Evolutionary conservation across 1,140 invertebrate species (phyloP), one percentile per base, ranked within the genome.

Genomic region (Diachasma alloeum): DNA sequence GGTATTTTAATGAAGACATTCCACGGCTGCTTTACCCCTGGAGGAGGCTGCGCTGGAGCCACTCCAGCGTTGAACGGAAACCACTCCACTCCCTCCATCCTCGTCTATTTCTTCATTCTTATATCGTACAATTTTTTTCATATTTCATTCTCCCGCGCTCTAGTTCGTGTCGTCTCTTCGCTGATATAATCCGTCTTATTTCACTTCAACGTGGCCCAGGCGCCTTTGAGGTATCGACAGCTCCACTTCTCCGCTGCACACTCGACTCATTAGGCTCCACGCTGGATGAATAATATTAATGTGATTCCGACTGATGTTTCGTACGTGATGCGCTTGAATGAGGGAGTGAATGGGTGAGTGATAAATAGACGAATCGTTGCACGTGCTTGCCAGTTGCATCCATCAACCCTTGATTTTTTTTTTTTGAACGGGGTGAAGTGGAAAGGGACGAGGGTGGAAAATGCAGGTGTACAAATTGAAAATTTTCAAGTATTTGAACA

Each of bases 1-100:
- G 81, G 83, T 83, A 86, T 85, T 86, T 85, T 86, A 85, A 84
- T 85, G 85, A 85, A 86, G 84, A 86, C 85, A 86, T 86, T 86
- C 85, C 85, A 79, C 78, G 81, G 77, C 73, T 80, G 84, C 78
- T 81, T 81, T 37, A 83, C 79, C 78, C 77, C 3, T 24, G 46
- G 70, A 17, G 71, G 46, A 31, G 59, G 59, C 15, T 63, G 59
- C 11, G 59, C 24, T 26, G 24, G 59, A 63, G 24, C 22, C 22
- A 63, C 59, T 63, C 59, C 59, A 63, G 59, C 1, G 59, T 26
- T 63, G 6, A 63, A 63, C 59, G 59, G 59, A 63, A 63, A 63
- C 59, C 59, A 31, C 59, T 63, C 59, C 4, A 0, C 48, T 56
- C 48, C 19, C 31, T 31, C 31, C 6, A 6, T 63, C 24, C 59